Evolutionary conservation across 2,888 invertebrate genomes (phyloP).

Genomic region (Temnothorax unifasciatus): DNA sequence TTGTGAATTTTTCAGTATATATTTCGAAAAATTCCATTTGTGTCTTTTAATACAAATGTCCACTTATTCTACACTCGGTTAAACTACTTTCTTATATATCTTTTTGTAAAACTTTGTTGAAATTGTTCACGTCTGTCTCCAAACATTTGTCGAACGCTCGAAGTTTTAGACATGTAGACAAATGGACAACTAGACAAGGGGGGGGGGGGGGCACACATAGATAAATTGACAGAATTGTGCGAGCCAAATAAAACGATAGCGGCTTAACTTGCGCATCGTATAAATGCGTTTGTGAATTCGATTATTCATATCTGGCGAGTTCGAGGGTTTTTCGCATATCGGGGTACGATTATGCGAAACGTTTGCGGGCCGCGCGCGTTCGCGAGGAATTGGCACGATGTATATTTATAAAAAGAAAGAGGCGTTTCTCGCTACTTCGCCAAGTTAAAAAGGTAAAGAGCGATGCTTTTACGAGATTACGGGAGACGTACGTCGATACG

Average conservation of each 20-base stretch:
- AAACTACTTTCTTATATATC: background rate
- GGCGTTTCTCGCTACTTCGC: constrained; percentile 13
- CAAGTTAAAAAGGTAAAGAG: constrained; percentile 29
- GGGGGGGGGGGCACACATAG: background rate
- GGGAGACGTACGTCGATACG: constrained; percentile 49
- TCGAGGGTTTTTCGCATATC: background rate
- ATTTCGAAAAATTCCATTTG: background rate
- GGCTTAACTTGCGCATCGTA: constrained; percentile 1
- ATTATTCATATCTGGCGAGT: constrained; percentile 27
- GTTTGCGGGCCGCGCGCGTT: background rate
- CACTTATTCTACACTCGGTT: background rate
- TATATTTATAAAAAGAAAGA: constrained; percentile 51
- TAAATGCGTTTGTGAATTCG: constrained; percentile 15
- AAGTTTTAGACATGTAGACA: background rate
- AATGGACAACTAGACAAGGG: constrained; percentile 5
- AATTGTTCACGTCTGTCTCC: constrained; percentile 8
- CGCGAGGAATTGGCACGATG: constrained; percentile 42
- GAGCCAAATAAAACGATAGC: constrained; percentile 12
- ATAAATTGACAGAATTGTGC: constrained; percentile 17
- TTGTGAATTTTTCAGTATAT: background rate
- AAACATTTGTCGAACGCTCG: constrained; percentile 44
- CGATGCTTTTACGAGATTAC: constrained; percentile 49
- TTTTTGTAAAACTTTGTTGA: background rate
- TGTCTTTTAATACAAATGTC: background rate
- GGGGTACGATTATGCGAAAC: constrained; percentile 23